Evolutionary conservation across 2,113 vertebrate genomes (phyloP), one percentile per base, ranked within the genome.

Genomic region (Xiphias gladius): DNA sequence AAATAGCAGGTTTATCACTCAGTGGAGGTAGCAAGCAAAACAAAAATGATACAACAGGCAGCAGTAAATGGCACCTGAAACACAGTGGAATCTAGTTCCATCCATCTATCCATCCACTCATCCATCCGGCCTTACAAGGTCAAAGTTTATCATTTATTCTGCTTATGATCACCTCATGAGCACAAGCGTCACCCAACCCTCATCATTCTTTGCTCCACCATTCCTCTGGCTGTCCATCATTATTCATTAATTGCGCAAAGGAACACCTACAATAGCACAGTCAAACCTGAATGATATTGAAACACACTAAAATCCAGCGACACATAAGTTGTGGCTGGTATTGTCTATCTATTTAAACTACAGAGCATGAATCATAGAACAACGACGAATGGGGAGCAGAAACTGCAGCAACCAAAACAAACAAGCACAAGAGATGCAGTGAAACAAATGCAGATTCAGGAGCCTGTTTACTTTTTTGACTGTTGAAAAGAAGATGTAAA

Each of bases 101-200:
- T 35, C n/a, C 24, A 7, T 39, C 43, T 3, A n/a, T n/a, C n/a
- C n/a, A n/a, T n/a, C n/a, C n/a, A 26, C 6, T 28, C 52, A 54
- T 54, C 48, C 52, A 61, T 41, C 68, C 7, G 19, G n/a, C 61
- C 24, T 37, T 8, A 17, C 30, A 62, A 58, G 70, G 39, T 64
- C 64, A 64, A 28, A 67, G 48, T 43, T 55, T 9, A 48, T 69
- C 35, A 68, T 57, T 72, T 13, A 14, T 48, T 71, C 59, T 37
- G 41, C 39, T 35, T 11, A 54, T 61, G 12, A 57, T 48, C 17
- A 48, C 58, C 12, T 63, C 19, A 28, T 19, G 55, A 63, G 19
- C 28, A 63, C 50, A 52, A 55, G 1, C 2, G 11, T 39, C 2
- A 17, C 13, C 54, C 24, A 5, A 19, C 59, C 59, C n/a, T 70